Base-by-base conservation (phyloP, 2,888 invertebrate genomes). In the Ochlodes sylvanus region DNA sequence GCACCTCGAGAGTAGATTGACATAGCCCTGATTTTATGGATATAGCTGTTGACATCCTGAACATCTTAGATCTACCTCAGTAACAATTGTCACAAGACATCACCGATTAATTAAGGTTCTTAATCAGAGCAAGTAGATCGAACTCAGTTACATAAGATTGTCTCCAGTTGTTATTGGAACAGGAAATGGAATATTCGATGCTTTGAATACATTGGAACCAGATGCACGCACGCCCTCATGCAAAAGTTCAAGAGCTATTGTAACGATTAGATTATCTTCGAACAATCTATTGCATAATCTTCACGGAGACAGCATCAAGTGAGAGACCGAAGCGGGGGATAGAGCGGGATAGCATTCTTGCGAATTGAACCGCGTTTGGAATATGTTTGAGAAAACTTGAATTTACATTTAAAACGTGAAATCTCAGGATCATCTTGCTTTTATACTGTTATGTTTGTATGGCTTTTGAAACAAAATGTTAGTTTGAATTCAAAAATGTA, bases 181-280 rank as follows among this genome's bases (percentile, higher is more conserved):
- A 66, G 65, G 65, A 66, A 66, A 66, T 54, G n/a, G 42, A 54
- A 21, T 54, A 54, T 66, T 66, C 55, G 61, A 47, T 38, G 61
- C 55, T 54, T 61, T 56, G 61, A 67, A 67, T 56, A 56, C 61
- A 67, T 63, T 52, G 47, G 55, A 67, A 47, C 55, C 44, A 67
- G 61, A 61, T 55, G 72, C 77, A 73, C 41, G 73, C 77, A 73
- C 76, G 76, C 75, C 77, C 76, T 80, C 77, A 76, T 78, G 83
- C 82, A 79, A 85, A 87, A 85, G 87, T 87, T 88, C 84, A 86
- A 80, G 82, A 84, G 80, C 72, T 73, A 76, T 75, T 75, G 79
- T 77, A 80, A 74, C 79, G 84, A 86, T 85, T 82, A 85, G 83
- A 82, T 84, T 84, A 83, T 84, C 81, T 73, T 70, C 72, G 73